Evolutionary conservation across 2,113 vertebrate genomes (phyloP).

Genomic region (Pongo abelii): DNA sequence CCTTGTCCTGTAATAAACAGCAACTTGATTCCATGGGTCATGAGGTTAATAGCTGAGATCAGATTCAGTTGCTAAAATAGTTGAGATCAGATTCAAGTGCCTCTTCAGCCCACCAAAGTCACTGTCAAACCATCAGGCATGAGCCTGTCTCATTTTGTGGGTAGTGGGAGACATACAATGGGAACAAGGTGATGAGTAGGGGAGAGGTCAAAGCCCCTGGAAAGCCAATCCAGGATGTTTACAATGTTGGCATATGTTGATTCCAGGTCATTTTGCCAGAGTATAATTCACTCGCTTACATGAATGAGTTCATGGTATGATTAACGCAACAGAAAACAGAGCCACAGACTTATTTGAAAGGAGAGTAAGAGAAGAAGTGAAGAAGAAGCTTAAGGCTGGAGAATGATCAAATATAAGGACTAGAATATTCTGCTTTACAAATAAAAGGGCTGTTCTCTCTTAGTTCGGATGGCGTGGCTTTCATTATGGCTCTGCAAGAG

Average conservation of each 20-base stretch:
- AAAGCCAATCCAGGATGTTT: background rate
- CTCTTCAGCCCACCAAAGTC: background rate
- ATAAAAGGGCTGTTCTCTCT: background rate
- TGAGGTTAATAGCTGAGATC: background rate
- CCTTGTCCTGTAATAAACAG: background rate
- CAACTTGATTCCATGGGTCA: background rate
- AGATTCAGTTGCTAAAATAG: background rate
- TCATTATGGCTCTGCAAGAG: background rate
- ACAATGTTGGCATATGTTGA: background rate
- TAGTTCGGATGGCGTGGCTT: background rate
- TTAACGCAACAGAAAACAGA: background rate
- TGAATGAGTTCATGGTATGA: background rate
- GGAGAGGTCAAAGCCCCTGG: no score
- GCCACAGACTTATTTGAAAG: background rate
- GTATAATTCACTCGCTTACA: background rate
- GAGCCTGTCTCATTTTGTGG: background rate
- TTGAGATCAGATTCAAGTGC: background rate
- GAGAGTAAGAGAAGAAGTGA: background rate
- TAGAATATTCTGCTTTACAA: background rate
- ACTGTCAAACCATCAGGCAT: background rate
- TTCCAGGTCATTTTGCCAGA: background rate
- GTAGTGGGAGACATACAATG: background rate
- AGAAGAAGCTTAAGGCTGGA: background rate
- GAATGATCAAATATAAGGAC: background rate
- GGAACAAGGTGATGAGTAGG: background rate